These are phyloP conservation scores for Grantiella picta DNA, from an alignment of 2,113 vertebrate species.

Conservation along the genomic window DNA sequence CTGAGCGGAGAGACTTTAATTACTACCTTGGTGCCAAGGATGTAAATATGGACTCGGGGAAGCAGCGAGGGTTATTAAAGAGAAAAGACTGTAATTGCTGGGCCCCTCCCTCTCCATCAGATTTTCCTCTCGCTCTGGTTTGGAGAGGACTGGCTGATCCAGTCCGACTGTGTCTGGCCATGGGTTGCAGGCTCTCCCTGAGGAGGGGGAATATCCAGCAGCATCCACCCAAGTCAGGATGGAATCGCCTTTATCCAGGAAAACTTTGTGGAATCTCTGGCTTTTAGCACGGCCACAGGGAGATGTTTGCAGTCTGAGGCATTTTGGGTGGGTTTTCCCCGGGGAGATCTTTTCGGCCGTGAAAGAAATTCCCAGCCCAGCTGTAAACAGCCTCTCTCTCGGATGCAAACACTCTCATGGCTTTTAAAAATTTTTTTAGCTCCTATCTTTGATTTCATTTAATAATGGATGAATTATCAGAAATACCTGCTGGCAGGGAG, in stretches of 20 bases:
- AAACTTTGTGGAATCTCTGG: rapidly evolving
- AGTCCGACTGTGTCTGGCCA: conserved; percentile 29
- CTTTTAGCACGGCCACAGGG: background rate
- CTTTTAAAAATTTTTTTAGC: no score
- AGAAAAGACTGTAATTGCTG: conserved; percentile 61
- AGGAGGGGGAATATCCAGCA: conserved; percentile 17
- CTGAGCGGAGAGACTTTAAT: conserved; percentile 36
- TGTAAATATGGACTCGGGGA: conserved; percentile 58
- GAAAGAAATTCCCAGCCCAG: background rate
- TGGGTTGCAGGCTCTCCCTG: background rate
- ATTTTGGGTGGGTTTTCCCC: background rate
- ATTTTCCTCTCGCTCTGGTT: conserved; percentile 60
- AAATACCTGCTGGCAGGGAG: conserved; percentile 44
- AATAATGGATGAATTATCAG: conserved; percentile 59
- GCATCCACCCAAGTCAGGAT: conserved; percentile 16
- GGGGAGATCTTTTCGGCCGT: background rate
- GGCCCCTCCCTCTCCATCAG: conserved; percentile 59
- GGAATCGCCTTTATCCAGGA: background rate
- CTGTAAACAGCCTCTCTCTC: background rate
- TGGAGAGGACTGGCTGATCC: conserved; percentile 58
- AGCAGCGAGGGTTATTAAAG: conserved; percentile 63
- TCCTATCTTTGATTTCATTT: conserved; percentile 19
- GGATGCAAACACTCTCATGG: background rate
- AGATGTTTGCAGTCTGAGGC: background rate
- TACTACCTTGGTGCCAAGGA: conserved; percentile 36